These are phyloP conservation scores for Tor tambroides DNA, from an alignment of 2,113 vertebrate genomes.

Conservation along the genomic window DNA sequence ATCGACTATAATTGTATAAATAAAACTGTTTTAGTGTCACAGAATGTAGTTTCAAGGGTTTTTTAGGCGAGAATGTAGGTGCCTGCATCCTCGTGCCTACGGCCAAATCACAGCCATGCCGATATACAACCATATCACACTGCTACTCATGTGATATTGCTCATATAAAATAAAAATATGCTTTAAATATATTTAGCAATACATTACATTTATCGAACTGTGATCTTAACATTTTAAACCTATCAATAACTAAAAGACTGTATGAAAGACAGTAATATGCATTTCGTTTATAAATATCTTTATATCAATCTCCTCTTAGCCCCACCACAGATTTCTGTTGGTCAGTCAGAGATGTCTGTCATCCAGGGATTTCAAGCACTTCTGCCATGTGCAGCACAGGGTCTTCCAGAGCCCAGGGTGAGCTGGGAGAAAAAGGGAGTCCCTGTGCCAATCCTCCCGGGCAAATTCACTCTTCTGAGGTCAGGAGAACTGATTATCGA, in stretches of 20 bases:
- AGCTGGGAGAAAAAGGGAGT: conserved; percentile 85
- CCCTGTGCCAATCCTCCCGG: conserved; percentile 59
- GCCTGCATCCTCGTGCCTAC: too few relatives aligned
- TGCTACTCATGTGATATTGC: too few relatives aligned
- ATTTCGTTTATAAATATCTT: conserved; percentile 6
- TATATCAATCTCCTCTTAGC: conserved; percentile 69
- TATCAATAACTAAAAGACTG: not conserved
- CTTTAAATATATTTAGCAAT: not conserved
- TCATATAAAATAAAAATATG: not conserved
- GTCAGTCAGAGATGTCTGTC: conserved; percentile 74
- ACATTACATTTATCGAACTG: not conserved
- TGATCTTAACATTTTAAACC: not conserved
- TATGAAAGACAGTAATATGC: not conserved
- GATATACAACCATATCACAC: too few relatives aligned
- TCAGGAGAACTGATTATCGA: conserved; percentile 87
- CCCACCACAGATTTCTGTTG: conserved; percentile 77
- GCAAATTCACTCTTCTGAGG: conserved; percentile 80
- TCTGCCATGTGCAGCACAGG: conserved; percentile 80
- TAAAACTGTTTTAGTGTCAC: too few relatives aligned
- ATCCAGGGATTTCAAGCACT: conserved; percentile 83
- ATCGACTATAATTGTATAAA: too few relatives aligned
- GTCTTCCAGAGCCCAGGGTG: conserved; percentile 80
- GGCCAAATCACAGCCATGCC: too few relatives aligned
- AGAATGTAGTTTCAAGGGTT: too few relatives aligned
- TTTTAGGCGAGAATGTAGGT: too few relatives aligned